Evolutionary conservation across 2,797 vertebrate genomes (phyloP).

Genomic region (Clarias fuscus): DNA sequence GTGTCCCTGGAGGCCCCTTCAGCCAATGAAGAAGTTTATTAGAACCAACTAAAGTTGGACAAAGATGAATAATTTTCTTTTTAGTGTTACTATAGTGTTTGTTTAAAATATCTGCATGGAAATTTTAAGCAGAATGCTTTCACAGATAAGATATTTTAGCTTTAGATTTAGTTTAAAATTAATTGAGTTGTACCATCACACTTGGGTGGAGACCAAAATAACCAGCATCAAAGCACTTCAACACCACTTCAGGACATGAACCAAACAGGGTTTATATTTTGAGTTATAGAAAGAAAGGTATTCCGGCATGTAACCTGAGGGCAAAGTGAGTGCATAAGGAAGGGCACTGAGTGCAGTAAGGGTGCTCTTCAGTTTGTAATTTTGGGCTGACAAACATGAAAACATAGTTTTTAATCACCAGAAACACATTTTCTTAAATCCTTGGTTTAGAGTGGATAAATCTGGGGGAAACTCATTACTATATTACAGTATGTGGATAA

Average conservation of each 20-base stretch:
- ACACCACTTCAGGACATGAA: neutral
- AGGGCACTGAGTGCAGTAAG: no score
- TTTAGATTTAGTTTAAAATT: neutral
- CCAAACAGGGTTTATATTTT: neutral
- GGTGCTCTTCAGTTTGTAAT: no score
- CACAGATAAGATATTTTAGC: neutral
- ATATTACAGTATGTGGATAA: no score
- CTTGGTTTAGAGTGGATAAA: no score
- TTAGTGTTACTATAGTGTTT: neutral
- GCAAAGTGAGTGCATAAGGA: no score
- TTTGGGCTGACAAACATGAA: no score
- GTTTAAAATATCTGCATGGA: no score
- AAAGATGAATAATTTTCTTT: neutral
- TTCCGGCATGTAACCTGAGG: neutral
- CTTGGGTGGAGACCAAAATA: neutral
- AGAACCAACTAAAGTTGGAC: neutral
- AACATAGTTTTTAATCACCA: no score
- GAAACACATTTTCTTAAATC: no score
- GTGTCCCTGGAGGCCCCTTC: conserved; percentile 62
- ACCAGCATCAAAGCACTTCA: neutral
- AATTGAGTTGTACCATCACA: neutral
- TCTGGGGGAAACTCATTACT: no score
- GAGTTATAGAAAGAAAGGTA: neutral
- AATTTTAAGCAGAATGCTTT: neutral
- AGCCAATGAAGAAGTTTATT: conserved; percentile 15